Evolutionary conservation across 2,888 invertebrate genomes (phyloP).

Genomic region (Cerastoderma edule): DNA sequence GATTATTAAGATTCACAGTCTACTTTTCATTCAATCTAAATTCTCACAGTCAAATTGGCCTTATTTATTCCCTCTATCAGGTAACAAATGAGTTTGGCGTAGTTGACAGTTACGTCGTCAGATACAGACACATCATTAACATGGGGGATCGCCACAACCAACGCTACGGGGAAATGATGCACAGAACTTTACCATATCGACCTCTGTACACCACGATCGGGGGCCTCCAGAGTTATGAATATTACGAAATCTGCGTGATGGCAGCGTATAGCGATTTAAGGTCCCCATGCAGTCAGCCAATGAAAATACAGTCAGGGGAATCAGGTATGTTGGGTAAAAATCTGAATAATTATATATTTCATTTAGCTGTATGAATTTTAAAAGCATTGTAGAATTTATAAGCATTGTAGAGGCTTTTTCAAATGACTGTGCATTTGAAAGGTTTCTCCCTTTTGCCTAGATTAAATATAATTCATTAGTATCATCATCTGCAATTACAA

Average conservation of each 20-base stretch:
- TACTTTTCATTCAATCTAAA: no score
- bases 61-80: conserved; percentile 45
- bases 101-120: conserved; percentile 78
- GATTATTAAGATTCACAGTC: no score
- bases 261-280: conserved; percentile 85
- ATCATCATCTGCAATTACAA: no score
- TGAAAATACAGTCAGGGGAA: conserved; percentile 71
- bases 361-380: no score
- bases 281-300: conserved; percentile 69
- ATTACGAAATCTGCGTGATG: conserved; percentile 96
- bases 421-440: no score
- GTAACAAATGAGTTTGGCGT: conserved; percentile 72
- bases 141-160: conserved; percentile 48
- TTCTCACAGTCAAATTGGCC: no score
- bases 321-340: no score
- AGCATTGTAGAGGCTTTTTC: no score
- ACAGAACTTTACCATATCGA: conserved; percentile 47
- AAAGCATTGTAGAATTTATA: no score
- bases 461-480: no score
- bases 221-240: conserved; percentile 92
- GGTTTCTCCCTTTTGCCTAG: no score
- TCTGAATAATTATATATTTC: no score
- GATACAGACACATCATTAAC: conserved; percentile 68
- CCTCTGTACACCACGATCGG: conserved; percentile 84
- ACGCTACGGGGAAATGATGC: conserved; percentile 47